phyloP scores from a whole-genome alignment of 1,140 invertebrate genomes.

The Drosophila saltans region DNA sequence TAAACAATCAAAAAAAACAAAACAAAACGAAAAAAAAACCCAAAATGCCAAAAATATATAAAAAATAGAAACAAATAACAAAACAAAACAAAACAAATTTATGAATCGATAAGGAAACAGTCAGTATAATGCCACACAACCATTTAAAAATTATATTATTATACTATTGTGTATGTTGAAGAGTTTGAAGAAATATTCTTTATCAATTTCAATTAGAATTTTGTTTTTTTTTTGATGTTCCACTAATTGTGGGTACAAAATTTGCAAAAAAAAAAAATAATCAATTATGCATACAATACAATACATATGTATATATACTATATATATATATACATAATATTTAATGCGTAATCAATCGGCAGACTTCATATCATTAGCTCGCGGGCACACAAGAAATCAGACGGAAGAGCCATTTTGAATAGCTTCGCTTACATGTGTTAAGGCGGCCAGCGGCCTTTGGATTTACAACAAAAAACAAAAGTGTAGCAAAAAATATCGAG shows the following conservation, averaged over 20 bases:
- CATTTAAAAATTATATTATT: background rate
- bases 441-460: slow-evolving; percentile 23
- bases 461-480: slow-evolving; percentile 30
- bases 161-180: background rate
- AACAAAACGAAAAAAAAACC: slow-evolving; percentile 19
- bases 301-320: slow-evolving; percentile 44
- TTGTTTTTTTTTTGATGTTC: background rate
- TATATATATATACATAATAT: slow-evolving; percentile 17
- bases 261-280: slow-evolving; percentile 48
- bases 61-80: slow-evolving; percentile 40
- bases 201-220: background rate
- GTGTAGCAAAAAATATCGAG: slow-evolving; percentile 25
- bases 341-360: slow-evolving; percentile 45
- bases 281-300: slow-evolving; percentile 81
- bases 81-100: background rate
- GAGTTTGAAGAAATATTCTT: background rate
- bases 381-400: slow-evolving; percentile 11
- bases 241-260: slow-evolving; percentile 9
- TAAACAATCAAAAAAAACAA: slow-evolving; percentile 20
- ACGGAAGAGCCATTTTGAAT: slow-evolving; percentile 49
- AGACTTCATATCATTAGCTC: slow-evolving; percentile 31
- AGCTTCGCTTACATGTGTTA: slow-evolving; percentile 9
- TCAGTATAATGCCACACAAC: background rate
- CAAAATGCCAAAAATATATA: slow-evolving; percentile 7
- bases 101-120: slow-evolving; percentile 3